These are phyloP conservation scores for Tyria jacobaeae DNA, from an alignment of 2,888 invertebrate species.

Conservation along the genomic window DNA sequence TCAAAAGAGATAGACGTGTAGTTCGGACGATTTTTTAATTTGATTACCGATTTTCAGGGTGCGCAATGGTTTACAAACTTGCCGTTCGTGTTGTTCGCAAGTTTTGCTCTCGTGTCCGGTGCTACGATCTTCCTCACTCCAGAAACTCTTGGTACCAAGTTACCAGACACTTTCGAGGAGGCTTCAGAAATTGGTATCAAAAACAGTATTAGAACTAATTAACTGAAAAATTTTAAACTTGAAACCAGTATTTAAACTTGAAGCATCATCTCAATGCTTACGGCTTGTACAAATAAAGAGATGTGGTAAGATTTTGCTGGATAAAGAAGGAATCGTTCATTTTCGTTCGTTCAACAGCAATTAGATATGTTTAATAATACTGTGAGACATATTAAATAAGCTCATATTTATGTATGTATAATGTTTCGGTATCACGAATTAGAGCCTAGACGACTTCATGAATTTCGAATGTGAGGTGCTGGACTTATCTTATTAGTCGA, in stretches of 20 bases:
- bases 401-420: too few species aligned
- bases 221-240: not conserved
- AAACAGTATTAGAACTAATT: not conserved
- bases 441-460: too few species aligned
- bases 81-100: conserved; percentile 85
- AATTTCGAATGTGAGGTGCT: too few species aligned
- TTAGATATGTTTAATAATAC: too few species aligned
- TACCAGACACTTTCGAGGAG: conserved; percentile 63
- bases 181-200: conserved; percentile 31
- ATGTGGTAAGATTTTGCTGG: not conserved
- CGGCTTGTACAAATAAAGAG: not conserved
- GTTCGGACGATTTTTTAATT: not conserved
- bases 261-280: not conserved
- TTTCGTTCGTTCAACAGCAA: too few species aligned
- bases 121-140: conserved; percentile 84
- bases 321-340: not conserved
- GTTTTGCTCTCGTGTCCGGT: conserved; percentile 82
- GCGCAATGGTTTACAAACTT: conserved; percentile 66
- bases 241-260: not conserved
- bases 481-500: too few species aligned
- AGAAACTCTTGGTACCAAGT: conserved; percentile 84
- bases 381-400: too few species aligned
- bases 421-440: too few species aligned
- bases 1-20: not conserved
- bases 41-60: conserved; percentile 52